Evolutionary conservation across 2,797 vertebrate species (phyloP).

Genomic region (Sebastes jordani): DNA sequence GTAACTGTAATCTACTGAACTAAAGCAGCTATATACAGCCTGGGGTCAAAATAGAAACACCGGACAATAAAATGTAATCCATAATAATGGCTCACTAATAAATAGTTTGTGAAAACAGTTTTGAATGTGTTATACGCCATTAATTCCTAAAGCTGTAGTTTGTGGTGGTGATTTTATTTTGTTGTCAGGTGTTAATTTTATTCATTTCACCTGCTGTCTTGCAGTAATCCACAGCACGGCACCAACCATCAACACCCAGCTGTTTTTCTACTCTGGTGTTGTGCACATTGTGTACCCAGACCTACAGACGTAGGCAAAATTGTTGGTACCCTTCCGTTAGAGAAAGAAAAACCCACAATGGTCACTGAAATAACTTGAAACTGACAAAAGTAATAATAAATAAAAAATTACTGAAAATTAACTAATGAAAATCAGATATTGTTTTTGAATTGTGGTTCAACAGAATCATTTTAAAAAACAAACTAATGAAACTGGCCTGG

Average conservation of each 20-base stretch:
- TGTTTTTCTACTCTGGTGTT: not conserved
- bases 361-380: no score
- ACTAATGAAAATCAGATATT: no score
- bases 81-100: not conserved
- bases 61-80: not conserved
- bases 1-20: not conserved
- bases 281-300: slow-evolving; percentile 5
- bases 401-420: no score
- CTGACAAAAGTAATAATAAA: no score
- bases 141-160: not conserved
- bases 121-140: not conserved
- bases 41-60: not conserved
- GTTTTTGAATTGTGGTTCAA: no score
- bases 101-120: not conserved
- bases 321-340: no score
- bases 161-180: not conserved
- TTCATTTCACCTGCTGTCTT: not conserved
- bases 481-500: no score
- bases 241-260: not conserved
- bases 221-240: not conserved
- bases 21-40: not conserved
- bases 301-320: no score
- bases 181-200: not conserved
- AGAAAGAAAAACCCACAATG: no score
- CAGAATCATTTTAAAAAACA: no score